A percentile compares a stretch with the other conserved stretches of the same genome.
Evolutionary conservation across 2,797 vertebrate genomes (phyloP).

Genomic region (Oceanodroma leucorhoa): DNA sequence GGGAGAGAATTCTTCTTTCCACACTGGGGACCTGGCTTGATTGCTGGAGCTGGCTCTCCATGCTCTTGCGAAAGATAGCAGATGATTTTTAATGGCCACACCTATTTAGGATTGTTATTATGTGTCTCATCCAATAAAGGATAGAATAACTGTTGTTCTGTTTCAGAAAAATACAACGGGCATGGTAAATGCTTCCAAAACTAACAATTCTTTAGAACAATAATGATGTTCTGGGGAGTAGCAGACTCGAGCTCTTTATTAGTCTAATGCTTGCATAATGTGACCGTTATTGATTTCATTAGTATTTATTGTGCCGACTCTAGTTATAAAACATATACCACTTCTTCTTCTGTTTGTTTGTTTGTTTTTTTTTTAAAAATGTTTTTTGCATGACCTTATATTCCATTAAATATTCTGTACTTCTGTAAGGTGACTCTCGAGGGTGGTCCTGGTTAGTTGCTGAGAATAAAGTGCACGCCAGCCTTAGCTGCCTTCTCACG

Average conservation of each 20-base stretch:
- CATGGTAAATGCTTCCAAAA: not conserved
- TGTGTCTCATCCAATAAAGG: not conserved
- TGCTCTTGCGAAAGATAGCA: not conserved
- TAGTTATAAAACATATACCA: not conserved
- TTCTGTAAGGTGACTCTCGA: not conserved
- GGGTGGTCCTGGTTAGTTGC: too few species aligned
- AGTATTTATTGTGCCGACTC: not conserved
- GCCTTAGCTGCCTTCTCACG: accelerated
- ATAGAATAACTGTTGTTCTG: not conserved
- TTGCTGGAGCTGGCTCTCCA: not conserved
- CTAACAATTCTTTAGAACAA: not conserved
- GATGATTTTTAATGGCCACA: slow-evolving; percentile 13
- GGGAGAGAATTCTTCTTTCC: not conserved
- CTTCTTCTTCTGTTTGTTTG: not conserved
- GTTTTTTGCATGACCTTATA: not conserved
- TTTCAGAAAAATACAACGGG: not conserved
- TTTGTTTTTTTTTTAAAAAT: not conserved
- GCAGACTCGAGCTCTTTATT: not conserved
- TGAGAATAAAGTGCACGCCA: not conserved
- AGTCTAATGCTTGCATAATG: not conserved
- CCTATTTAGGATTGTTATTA: slow-evolving; percentile 2
- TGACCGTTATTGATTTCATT: not conserved
- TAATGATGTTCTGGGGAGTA: not conserved
- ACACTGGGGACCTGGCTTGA: not conserved
- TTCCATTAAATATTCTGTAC: not conserved